These are phyloP conservation scores for Podotricha telesiphe DNA, from an alignment of 2,888 invertebrate species.

Conservation along the genomic window DNA sequence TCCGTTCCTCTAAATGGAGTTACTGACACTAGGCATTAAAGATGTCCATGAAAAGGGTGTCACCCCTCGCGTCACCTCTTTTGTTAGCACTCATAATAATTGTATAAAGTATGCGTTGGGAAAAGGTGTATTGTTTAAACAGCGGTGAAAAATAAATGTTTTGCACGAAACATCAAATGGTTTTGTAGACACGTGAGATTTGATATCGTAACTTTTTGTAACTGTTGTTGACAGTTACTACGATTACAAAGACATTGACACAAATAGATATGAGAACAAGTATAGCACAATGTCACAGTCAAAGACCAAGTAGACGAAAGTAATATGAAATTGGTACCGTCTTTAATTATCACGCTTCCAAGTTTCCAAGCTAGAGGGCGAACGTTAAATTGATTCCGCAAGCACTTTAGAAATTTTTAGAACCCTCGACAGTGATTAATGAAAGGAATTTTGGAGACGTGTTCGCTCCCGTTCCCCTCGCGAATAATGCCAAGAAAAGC, in stretches of 20 bases:
- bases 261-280: conserved; percentile 47
- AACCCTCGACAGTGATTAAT: conserved; percentile 81
- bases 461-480: conserved; percentile 59
- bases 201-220: conserved; percentile 17
- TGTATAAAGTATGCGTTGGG: conserved; percentile 18
- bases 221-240: conserved; percentile 27
- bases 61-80: conserved; percentile 12
- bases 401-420: conserved; percentile 75
- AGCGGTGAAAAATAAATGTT: neutral
- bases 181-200: neutral
- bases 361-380: conserved; percentile 70
- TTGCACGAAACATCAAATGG: neutral
- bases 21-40: conserved; percentile 2
- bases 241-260: conserved; percentile 43
- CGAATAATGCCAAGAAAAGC: conserved; percentile 61
- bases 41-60: neutral
- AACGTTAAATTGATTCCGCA: conserved; percentile 78
- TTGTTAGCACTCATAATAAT: conserved; percentile 18
- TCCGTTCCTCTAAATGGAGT: conserved; percentile 3
- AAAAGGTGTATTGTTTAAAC: conserved; percentile 16
- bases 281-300: conserved; percentile 54
- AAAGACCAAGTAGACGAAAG: conserved; percentile 41
- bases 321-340: conserved; percentile 70
- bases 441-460: conserved; percentile 74
- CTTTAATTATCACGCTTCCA: conserved; percentile 73